Evolutionary conservation across 30 jellyfish, hydroid and myxozoan species (phyloP).

Genomic region (Aurelia aurita complex sp. Pacific): DNA sequence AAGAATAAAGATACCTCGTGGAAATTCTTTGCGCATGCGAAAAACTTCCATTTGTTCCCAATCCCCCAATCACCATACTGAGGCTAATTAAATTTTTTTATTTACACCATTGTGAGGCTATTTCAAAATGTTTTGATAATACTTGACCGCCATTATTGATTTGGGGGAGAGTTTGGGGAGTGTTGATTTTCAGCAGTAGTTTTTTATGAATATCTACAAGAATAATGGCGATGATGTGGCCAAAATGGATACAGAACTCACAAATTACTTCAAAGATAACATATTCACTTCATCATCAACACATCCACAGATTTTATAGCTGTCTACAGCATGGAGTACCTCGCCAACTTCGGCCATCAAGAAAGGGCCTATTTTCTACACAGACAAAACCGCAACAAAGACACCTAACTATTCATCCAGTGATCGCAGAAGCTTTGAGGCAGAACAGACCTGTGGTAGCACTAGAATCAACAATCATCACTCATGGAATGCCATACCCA

Average conservation of each 20-base stretch:
- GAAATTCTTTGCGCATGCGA: not conserved
- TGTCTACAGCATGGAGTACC: too few relatives aligned
- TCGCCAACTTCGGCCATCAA: slow-evolving; percentile 3
- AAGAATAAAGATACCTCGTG: not conserved
- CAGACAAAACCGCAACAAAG: not conserved
- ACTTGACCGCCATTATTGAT: not conserved
- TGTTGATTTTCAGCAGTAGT: too few relatives aligned
- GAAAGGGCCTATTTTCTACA: not conserved
- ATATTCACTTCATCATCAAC: too few relatives aligned
- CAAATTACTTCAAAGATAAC: too few relatives aligned
- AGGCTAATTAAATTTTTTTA: not conserved
- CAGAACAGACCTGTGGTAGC: slow-evolving; percentile 89
- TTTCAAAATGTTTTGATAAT: not conserved
- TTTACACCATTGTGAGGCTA: not conserved
- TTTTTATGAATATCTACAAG: too few relatives aligned
- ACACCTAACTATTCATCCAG: slow-evolving; percentile 28
- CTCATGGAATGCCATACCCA: slow-evolving; percentile 99
- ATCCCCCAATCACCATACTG: slow-evolving; percentile 5
- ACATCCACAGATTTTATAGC: too few relatives aligned
- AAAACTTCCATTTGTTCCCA: too few relatives aligned
- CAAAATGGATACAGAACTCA: too few relatives aligned
- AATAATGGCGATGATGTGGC: too few relatives aligned
- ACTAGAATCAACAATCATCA: slow-evolving; percentile 88
- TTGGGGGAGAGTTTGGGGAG: too few relatives aligned
- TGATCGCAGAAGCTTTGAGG: slow-evolving; percentile 66